Conservation (phyloP, 2,113 vertebrate genomes). For the Sander vitreus region DNA sequence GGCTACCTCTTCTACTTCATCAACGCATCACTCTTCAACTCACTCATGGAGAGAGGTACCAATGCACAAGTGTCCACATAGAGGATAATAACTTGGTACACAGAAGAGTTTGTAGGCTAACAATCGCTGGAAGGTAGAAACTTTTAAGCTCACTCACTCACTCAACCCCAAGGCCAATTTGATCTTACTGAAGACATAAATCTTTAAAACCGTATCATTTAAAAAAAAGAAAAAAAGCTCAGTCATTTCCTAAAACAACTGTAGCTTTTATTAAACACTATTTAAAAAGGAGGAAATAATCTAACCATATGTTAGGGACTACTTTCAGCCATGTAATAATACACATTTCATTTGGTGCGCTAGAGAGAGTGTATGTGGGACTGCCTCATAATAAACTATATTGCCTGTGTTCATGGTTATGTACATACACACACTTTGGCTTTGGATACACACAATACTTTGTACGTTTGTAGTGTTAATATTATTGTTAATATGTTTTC, state of each 20-base stretch:
- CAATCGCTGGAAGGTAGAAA: background rate
- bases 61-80: background rate
- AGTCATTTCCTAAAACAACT: background rate
- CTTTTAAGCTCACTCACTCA: background rate
- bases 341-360: background rate
- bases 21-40: constrained; percentile 87
- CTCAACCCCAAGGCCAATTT: background rate
- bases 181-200: background rate
- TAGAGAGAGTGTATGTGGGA: background rate
- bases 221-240: background rate
- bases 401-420: background rate
- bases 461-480: background rate
- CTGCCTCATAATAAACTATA: background rate
- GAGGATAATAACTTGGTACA: background rate
- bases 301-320: background rate
- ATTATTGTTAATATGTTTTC: background rate
- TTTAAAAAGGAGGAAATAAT: background rate
- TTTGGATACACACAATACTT: background rate
- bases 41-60: constrained; percentile 87
- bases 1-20: constrained; percentile 88
- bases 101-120: background rate
- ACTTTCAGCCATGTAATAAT: background rate
- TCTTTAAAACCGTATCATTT: background rate
- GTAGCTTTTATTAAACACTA: background rate
- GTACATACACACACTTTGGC: no score